A percentile compares a stretch with the other conserved stretches of the same genome.
Conservation (phyloP, 2,888 invertebrate species). For the Melolontha melolontha region DNA sequence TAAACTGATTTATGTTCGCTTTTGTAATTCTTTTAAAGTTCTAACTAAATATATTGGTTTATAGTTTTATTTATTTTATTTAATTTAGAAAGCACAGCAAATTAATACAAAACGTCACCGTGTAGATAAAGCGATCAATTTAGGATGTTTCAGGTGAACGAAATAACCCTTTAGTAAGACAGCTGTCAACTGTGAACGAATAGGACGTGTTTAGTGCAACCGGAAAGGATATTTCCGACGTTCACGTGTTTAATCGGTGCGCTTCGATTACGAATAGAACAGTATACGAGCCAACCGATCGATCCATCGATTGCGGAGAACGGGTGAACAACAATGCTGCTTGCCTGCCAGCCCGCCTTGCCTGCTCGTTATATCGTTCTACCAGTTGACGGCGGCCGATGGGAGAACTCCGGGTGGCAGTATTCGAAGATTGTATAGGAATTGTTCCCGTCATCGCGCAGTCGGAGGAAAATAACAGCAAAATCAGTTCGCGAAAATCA, state of each 20-base stretch:
- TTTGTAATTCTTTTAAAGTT: too few relatives aligned
- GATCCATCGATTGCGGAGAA: constrained; percentile 25
- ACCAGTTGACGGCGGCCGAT: constrained; percentile 36
- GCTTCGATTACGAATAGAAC: constrained; percentile 26
- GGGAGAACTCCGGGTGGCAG: constrained; percentile 27
- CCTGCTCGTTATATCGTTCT: constrained; percentile 34
- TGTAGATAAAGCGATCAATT: constrained; percentile 4
- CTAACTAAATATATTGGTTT: too few relatives aligned
- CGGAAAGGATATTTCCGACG: constrained; percentile 38
- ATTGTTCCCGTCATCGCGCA: constrained; percentile 38
- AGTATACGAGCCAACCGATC: constrained; percentile 21
- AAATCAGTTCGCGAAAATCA: constrained; percentile 39
- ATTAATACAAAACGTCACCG: too few relatives aligned
- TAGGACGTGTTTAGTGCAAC: constrained; percentile 37
- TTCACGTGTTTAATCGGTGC: constrained; percentile 39
- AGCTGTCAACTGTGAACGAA: constrained; percentile 35
- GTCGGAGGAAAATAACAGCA: constrained; percentile 35
- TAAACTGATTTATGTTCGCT: too few relatives aligned
- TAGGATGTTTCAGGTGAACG: constrained; percentile 21
- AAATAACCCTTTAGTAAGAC: constrained; percentile 21
- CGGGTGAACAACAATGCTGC: constrained; percentile 27
- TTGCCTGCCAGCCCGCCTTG: constrained; percentile 11
- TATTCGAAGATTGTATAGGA: constrained; percentile 34
- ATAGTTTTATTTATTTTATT: too few relatives aligned
- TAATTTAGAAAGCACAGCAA: too few relatives aligned